Conservation (phyloP, 2,113 vertebrate genomes). For the Polypterus bichir region DNA sequence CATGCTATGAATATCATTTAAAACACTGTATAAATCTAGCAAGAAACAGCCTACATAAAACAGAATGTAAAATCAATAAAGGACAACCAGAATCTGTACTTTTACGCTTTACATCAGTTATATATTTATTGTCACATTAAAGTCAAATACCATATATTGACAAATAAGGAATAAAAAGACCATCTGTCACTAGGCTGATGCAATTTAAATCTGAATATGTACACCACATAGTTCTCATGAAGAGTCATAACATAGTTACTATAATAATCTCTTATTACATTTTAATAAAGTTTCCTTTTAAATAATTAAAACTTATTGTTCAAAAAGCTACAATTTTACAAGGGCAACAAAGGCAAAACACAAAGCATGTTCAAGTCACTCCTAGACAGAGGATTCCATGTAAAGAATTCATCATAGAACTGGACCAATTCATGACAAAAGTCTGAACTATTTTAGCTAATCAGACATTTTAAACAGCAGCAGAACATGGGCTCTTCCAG, state of each 20-base stretch:
- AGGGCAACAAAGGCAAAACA: not conserved
- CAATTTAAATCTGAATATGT: not conserved
- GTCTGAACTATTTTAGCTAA: not conserved
- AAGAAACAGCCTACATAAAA: too few species aligned
- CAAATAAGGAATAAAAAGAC: not conserved
- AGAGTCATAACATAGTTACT: not conserved
- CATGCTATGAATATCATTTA: too few species aligned
- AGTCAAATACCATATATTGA: not conserved
- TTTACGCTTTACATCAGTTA: not conserved
- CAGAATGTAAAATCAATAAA: too few species aligned
- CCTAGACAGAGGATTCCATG: not conserved
- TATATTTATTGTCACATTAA: conserved; percentile 4
- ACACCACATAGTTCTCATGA: conserved; percentile 2
- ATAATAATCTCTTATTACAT: not conserved
- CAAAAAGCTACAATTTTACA: not conserved
- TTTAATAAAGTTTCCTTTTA: not conserved
- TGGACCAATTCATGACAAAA: not conserved
- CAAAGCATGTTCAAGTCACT: not conserved
- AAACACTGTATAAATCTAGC: too few species aligned
- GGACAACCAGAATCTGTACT: too few species aligned
- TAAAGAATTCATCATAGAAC: not conserved
- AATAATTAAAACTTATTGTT: conserved; percentile 2
- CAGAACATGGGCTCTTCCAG: too few species aligned
- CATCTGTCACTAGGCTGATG: not conserved
- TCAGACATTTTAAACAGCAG: not conserved